Conservation (phyloP, 2,797 vertebrate species). For the Neostethus bicornis region DNA sequence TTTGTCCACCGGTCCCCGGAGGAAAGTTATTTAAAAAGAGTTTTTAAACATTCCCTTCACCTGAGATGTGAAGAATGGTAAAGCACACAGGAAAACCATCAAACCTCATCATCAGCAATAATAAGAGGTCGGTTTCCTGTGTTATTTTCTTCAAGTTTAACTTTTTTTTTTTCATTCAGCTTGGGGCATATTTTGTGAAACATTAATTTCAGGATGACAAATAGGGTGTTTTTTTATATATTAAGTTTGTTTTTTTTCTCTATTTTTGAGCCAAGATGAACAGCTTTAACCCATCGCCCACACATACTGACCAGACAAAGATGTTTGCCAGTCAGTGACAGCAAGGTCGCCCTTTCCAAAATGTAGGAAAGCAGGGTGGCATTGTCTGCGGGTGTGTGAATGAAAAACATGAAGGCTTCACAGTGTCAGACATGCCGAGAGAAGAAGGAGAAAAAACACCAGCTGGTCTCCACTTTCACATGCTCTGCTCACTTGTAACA, state of each 20-base stretch:
- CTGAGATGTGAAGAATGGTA: slow-evolving; percentile 53
- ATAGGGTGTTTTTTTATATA: slow-evolving; percentile 28
- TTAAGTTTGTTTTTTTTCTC: slow-evolving; percentile 35
- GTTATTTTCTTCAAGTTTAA: slow-evolving; percentile 40
- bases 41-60: slow-evolving; percentile 59
- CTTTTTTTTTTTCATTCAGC: slow-evolving; percentile 17
- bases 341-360: slow-evolving; percentile 61
- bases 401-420: slow-evolving; percentile 64
- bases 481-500: slow-evolving; percentile 73
- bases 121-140: slow-evolving; percentile 32
- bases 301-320: slow-evolving; percentile 60
- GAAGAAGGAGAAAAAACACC: slow-evolving; percentile 71
- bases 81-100: slow-evolving; percentile 61
- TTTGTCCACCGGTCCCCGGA: slow-evolving; percentile 43
- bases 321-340: slow-evolving; percentile 63
- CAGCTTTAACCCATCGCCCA: slow-evolving; percentile 43
- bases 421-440: slow-evolving; percentile 73
- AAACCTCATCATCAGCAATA: slow-evolving; percentile 34
- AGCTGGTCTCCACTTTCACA: slow-evolving; percentile 76
- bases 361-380: slow-evolving; percentile 62
- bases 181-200: slow-evolving; percentile 7
- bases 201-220: background rate
- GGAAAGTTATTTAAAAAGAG: slow-evolving; percentile 43
- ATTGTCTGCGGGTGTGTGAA: slow-evolving; percentile 62
- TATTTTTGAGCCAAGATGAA: slow-evolving; percentile 25